Percentiles rank a stretch among this genome's conserved stretches.
Conservation (phyloP, 2,113 vertebrate genomes). For the Callospermophilus lateralis region DNA sequence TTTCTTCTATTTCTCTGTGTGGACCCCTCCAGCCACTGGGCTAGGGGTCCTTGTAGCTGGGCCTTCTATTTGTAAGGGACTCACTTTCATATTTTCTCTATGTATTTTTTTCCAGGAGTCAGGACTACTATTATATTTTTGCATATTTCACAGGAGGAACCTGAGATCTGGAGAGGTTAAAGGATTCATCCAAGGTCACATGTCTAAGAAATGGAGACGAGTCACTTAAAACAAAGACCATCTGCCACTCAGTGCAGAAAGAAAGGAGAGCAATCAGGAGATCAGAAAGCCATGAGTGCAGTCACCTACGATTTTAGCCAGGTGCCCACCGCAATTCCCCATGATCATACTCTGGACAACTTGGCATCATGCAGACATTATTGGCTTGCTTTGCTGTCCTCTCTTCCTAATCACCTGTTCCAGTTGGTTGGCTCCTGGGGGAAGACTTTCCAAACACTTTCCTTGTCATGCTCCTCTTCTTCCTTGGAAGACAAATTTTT, state of each 20-base stretch:
- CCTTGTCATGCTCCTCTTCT: background rate
- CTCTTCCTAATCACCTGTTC: background rate
- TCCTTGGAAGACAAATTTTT: background rate
- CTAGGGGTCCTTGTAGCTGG: background rate
- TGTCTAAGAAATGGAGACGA: background rate
- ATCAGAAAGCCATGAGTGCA: background rate
- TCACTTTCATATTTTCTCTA: background rate
- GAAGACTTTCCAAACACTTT: background rate
- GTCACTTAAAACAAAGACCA: background rate
- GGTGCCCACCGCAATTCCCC: too few relatives aligned
- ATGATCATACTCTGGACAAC: accelerated
- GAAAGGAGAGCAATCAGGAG: background rate
- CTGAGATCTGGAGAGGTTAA: background rate
- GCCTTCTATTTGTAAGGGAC: background rate
- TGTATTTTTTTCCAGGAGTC: background rate
- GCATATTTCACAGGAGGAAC: background rate
- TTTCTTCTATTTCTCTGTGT: background rate
- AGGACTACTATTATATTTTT: background rate
- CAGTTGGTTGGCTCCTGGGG: background rate
- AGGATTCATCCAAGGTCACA: background rate
- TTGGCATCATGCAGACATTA: too few relatives aligned
- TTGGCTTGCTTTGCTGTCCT: accelerated
- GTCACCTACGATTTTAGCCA: background rate
- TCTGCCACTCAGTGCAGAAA: background rate
- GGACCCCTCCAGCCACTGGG: too few relatives aligned